Evolutionary conservation across 2,113 vertebrate species (phyloP).

Genomic region (Suncus etruscus): DNA sequence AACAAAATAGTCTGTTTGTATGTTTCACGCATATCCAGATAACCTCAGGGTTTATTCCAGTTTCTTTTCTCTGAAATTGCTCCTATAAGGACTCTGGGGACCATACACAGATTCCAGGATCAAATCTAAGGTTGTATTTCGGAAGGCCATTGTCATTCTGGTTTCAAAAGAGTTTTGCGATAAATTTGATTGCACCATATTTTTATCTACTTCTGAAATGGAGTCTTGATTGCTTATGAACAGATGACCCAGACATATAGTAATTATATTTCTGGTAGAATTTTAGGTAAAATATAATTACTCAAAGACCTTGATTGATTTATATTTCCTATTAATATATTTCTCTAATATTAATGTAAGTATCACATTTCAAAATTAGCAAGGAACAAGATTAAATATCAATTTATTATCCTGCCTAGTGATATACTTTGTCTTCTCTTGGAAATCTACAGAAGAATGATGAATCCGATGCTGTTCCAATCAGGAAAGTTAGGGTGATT

Average conservation of each 20-base stretch:
- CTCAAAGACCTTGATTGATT: slow-evolving; percentile 12
- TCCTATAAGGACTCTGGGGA: too few relatives aligned
- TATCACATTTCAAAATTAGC: slow-evolving; percentile 17
- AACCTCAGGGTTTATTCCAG: too few relatives aligned
- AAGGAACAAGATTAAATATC: background rate
- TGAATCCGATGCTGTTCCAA: background rate
- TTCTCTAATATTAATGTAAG: slow-evolving; percentile 52
- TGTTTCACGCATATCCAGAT: too few relatives aligned
- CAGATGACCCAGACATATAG: slow-evolving; percentile 36
- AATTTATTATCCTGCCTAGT: slow-evolving; percentile 42
- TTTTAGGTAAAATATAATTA: background rate
- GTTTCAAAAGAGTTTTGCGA: too few relatives aligned
- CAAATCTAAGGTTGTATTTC: too few relatives aligned
- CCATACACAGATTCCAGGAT: too few relatives aligned
- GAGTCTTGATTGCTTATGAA: slow-evolving; percentile 37
- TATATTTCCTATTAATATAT: slow-evolving; percentile 12
- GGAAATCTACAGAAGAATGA: slow-evolving; percentile 53
- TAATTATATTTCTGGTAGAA: slow-evolving; percentile 57
- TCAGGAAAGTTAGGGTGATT: background rate
- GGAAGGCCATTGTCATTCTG: too few relatives aligned
- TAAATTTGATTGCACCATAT: slow-evolving; percentile 8
- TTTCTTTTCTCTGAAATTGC: too few relatives aligned
- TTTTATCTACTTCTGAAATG: background rate
- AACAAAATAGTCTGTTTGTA: background rate
- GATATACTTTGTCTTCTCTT: slow-evolving; percentile 34